phyloP scores from a whole-genome alignment of 2,113 vertebrate genomes.

The Macquaria australasica region DNA sequence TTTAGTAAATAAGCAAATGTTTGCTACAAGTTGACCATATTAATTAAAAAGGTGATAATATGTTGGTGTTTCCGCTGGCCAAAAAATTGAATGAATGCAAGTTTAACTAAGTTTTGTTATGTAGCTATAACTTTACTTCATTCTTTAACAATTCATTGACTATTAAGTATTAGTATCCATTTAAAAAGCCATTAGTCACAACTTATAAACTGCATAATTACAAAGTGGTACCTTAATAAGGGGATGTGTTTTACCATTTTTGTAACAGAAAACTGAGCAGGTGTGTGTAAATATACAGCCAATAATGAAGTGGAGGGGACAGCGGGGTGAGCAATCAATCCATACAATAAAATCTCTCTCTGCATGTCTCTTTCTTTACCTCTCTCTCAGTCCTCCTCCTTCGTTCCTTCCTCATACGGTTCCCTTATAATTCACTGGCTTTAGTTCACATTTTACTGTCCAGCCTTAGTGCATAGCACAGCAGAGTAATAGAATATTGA shows the following conservation, averaged over 20 bases:
- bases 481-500: slow-evolving; percentile 56
- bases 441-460: slow-evolving; percentile 32
- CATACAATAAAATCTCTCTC: slow-evolving; percentile 21
- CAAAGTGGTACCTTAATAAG: not conserved
- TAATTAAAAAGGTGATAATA: too few relatives aligned
- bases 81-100: not conserved
- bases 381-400: not conserved
- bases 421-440: slow-evolving; percentile 4
- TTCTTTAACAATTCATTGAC: not conserved
- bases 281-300: not conserved
- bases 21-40: too few relatives aligned
- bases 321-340: slow-evolving; percentile 10
- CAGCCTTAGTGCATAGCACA: not conserved
- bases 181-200: not conserved
- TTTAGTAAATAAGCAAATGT: too few relatives aligned
- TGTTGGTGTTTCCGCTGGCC: slow-evolving; percentile 3
- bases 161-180: not conserved
- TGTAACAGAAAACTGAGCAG: not conserved
- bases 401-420: not conserved
- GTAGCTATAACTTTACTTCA: too few relatives aligned
- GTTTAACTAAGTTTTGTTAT: not conserved
- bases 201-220: not conserved
- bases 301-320: not conserved
- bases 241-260: not conserved
- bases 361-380: not conserved